These are phyloP conservation scores for Chionoecetes opilio DNA, from an alignment of 1,140 invertebrate genomes.

Conservation along the genomic window DNA sequence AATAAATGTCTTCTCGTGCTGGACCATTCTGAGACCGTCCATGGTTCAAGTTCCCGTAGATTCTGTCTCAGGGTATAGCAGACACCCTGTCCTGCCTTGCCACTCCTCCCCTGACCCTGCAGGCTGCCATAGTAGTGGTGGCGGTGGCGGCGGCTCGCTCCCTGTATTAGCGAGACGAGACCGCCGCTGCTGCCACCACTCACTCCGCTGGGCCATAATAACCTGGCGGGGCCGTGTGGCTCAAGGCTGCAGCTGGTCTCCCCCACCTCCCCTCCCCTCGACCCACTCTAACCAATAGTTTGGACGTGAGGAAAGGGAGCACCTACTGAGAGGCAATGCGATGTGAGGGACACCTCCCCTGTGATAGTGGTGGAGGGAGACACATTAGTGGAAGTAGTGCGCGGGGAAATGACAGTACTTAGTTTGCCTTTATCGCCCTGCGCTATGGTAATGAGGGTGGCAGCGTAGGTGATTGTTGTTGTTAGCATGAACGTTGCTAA, in stretches of 20 bases:
- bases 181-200: slow-evolving; percentile 46
- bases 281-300: neutral
- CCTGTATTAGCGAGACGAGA: slow-evolving; percentile 59
- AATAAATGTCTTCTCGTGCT: slow-evolving; percentile 68
- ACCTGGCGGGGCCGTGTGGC: slow-evolving; percentile 33
- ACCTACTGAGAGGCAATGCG: neutral
- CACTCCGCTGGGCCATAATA: slow-evolving; percentile 40
- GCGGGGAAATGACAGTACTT: too few species aligned
- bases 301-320: neutral
- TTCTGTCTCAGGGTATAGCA: neutral
- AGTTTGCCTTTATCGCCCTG: neutral
- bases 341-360: neutral
- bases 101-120: neutral
- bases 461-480: neutral
- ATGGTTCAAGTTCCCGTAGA: neutral
- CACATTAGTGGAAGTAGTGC: too few species aligned
- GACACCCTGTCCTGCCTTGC: neutral
- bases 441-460: neutral
- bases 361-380: too few species aligned
- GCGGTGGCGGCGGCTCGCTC: slow-evolving; percentile 47
- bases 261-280: neutral
- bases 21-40: slow-evolving; percentile 4
- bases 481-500: neutral
- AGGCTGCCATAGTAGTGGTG: neutral
- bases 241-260: neutral